Percentiles rank a stretch among this genome's conserved stretches.
phyloP scores from a whole-genome alignment of 2,797 vertebrate genomes.

The Chaetodon trifasciatus region DNA sequence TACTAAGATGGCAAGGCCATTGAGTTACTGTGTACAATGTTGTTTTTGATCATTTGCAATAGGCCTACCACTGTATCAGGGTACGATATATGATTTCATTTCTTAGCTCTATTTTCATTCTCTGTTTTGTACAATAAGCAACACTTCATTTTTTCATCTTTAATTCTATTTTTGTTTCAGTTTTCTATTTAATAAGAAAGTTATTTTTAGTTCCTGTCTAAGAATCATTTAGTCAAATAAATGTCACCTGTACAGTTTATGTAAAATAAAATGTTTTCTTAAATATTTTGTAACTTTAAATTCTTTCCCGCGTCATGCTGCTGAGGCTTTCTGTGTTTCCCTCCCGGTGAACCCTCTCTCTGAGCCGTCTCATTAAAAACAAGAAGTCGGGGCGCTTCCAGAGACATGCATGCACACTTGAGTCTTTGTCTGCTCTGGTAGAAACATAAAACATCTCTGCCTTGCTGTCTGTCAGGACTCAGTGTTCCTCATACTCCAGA shows the following conservation, averaged over 20 bases:
- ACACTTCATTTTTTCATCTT: conserved; percentile 87
- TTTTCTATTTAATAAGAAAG: conserved; percentile 98
- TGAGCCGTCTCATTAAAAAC: conserved; percentile 14
- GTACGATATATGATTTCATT: conserved; percentile 91
- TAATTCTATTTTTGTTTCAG: conserved; percentile 88
- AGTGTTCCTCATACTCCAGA: conserved; percentile 29
- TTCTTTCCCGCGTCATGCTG: conserved; percentile 62
- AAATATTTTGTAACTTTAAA: conserved; percentile 85
- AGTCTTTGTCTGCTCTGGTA: conserved; percentile 38
- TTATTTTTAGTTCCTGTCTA: conserved; percentile 95
- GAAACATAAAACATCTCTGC: conserved; percentile 45
- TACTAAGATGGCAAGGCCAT: conserved; percentile 90
- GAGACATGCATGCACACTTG: conserved; percentile 21
- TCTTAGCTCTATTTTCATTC: conserved; percentile 89
- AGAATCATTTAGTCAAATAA: conserved; percentile 98
- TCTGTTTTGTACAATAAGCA: conserved; percentile 94
- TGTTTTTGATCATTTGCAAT: conserved; percentile 87
- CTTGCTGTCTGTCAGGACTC: conserved; percentile 24
- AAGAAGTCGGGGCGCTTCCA: conserved; percentile 40
- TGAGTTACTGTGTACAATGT: conserved; percentile 87
- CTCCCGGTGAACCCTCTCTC: not conserved
- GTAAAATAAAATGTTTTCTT: conserved; percentile 94
- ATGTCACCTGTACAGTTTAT: conserved; percentile 98
- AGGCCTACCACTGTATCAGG: conserved; percentile 96
- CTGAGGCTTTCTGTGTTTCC: conserved; percentile 13